These are phyloP conservation scores for Athripsodes cinereus DNA, from an alignment of 2,888 invertebrate genomes.

Conservation along the genomic window DNA sequence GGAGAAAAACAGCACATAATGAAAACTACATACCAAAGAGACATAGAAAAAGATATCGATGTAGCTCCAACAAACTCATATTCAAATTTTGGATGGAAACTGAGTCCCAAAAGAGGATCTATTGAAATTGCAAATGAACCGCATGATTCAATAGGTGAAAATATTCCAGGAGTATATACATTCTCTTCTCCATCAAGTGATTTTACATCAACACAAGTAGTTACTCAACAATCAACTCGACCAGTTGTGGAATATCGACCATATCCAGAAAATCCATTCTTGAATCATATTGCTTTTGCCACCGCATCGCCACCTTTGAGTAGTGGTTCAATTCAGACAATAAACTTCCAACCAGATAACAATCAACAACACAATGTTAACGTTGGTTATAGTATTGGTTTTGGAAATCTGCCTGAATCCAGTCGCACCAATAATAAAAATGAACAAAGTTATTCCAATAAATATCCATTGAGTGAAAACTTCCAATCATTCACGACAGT, in stretches of 20 bases:
- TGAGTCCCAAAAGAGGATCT: background rate
- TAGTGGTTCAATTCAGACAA: slow-evolving; percentile 25
- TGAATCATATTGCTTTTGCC: slow-evolving; percentile 25
- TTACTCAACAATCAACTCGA: slow-evolving; percentile 15
- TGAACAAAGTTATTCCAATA: slow-evolving; percentile 13
- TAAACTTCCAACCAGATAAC: slow-evolving; percentile 43
- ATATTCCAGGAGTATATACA: slow-evolving; percentile 7
- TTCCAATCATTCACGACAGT: slow-evolving; percentile 18
- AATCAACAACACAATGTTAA: slow-evolving; percentile 34
- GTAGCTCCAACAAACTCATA: slow-evolving; percentile 27
- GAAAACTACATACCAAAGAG: slow-evolving; percentile 29
- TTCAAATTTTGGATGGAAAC: background rate
- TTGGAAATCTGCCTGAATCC: slow-evolving; percentile 16
- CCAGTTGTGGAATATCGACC: slow-evolving; percentile 21
- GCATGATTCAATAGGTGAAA: background rate
- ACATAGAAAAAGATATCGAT: slow-evolving; percentile 19
- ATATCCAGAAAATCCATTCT: slow-evolving; percentile 26
- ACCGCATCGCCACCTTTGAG: slow-evolving; percentile 18
- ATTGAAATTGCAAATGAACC: background rate
- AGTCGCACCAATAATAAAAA: slow-evolving; percentile 13
- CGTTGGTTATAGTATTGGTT: slow-evolving; percentile 30
- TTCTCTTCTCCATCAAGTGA: slow-evolving; percentile 9
- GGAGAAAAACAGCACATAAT: slow-evolving; percentile 9
- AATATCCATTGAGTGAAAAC: slow-evolving; percentile 12
- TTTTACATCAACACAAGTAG: slow-evolving; percentile 32